phyloP scores from a whole-genome alignment of 2,888 invertebrate species.

The Philaethria dido region DNA sequence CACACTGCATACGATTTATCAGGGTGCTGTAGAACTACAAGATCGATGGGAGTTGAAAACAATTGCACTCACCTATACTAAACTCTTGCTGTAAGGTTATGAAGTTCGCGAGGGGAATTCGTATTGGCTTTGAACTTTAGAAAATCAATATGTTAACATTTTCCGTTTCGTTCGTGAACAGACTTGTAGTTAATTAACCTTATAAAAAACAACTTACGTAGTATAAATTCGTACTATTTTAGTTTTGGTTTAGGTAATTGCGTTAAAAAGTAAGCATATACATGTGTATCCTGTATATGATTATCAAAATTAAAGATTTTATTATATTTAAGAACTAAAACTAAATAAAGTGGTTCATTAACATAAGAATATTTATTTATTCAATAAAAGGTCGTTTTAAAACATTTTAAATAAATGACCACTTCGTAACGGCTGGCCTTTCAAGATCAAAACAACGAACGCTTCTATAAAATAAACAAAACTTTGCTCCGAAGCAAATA shows the following conservation, averaged over 20 bases:
- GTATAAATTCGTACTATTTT: background rate
- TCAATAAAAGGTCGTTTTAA: background rate
- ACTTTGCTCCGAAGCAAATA: constrained; percentile 25
- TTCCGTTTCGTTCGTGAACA: constrained; percentile 17
- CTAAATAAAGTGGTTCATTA: no score
- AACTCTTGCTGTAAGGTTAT: constrained; percentile 27
- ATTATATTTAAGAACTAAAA: no score
- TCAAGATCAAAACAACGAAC: constrained; percentile 22
- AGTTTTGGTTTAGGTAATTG: background rate
- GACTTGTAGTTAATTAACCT: constrained; percentile 6
- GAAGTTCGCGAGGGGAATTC: constrained; percentile 28
- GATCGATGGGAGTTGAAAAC: constrained; percentile 35
- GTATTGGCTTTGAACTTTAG: constrained; percentile 23
- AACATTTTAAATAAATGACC: background rate
- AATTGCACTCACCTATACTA: constrained; percentile 28
- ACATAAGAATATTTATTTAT: no score
- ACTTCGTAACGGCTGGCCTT: background rate
- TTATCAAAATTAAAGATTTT: no score
- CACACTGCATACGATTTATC: constrained; percentile 62
- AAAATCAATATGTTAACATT: constrained; percentile 22
- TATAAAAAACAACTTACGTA: background rate
- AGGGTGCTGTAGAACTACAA: constrained; percentile 47
- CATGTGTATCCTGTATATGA: no score
- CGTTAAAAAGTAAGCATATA: background rate
- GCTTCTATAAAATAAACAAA: constrained; percentile 27